Base-by-base conservation (phyloP, 2,797 vertebrate species). In the Dipus sagitta region DNA sequence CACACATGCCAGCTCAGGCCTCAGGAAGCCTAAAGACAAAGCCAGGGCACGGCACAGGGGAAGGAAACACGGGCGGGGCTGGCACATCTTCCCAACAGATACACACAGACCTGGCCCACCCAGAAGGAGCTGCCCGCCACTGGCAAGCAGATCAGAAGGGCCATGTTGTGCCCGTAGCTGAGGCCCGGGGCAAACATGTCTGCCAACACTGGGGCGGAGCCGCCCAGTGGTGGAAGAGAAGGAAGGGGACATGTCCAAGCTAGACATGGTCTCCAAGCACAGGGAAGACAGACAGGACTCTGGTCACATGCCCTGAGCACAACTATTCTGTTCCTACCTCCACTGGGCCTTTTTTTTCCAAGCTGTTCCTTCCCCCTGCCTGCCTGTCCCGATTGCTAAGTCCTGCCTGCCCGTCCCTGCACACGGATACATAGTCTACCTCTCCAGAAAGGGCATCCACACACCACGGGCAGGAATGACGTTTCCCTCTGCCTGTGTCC, bases 211-310 rank as follows among this genome's bases (percentile, higher is more conserved):
- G 1, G 2, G 42, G 84, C 80, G 79, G 52, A 38, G 20, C 34
- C 24, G 77, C 47, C 74, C 82, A 21, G 38, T 2, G 1, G 78
- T 0, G 0, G 68, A 24, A 26, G 34, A 62, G 21, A 64, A 91
- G 24, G 47, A 86, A 81, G 67, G 88, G 93, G 94, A 94, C 91
- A 34, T 6, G 81, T 78, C 92, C 94, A 64, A 77, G 68, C 0
- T 8, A 82, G 76, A 93, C 92, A 93, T 8, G 64, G 93, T 88
- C 94, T 93, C 71, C 86, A 94, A 93, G 95, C 95, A 93, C 52
- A 82, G 12, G 42, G 3, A 10, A 71, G 88, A 74, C 62, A 83
- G 42, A 85, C 34, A 20, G 78, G 93, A 52, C 67, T 11, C 24
- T 9, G 83, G 18, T 0, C 54, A 9, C 62, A 6, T 86, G 88